These are phyloP conservation scores for Netelia melanura DNA, from an alignment of 2,888 invertebrate genomes.

Conservation along the genomic window DNA sequence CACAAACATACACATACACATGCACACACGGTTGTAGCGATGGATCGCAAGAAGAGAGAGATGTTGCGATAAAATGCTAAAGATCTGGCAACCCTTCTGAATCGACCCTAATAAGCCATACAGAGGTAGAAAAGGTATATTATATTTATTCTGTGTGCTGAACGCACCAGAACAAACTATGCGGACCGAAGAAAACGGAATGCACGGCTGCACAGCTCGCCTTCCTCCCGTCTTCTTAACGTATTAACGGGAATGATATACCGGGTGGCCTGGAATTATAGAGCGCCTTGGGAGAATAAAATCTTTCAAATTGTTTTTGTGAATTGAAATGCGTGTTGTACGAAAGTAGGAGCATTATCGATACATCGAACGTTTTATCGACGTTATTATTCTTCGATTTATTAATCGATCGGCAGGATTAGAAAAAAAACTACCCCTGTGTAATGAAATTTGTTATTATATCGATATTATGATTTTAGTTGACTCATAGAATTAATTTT, in stretches of 20 bases:
- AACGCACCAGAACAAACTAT: conserved; percentile 65
- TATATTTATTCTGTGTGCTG: conserved; percentile 61
- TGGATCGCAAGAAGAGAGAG: conserved; percentile 49
- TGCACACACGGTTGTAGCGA: conserved; percentile 24
- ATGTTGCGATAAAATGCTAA: conserved; percentile 66
- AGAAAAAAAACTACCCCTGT: no score
- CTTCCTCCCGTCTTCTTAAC: conserved; percentile 38
- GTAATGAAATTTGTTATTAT: no score
- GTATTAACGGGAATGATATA: conserved; percentile 62
- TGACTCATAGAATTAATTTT: no score
- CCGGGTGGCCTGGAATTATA: conserved; percentile 40
- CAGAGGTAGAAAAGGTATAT: conserved; percentile 66
- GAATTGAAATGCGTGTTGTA: no score
- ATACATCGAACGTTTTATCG: no score
- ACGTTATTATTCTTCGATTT: no score
- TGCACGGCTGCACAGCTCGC: conserved; percentile 63
- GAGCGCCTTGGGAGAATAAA: not conserved
- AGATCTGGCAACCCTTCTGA: conserved; percentile 62
- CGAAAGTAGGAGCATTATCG: no score
- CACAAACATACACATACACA: conserved; percentile 5
- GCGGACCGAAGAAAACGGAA: conserved; percentile 55
- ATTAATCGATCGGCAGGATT: no score
- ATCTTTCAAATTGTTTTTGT: not conserved
- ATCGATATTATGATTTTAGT: no score
- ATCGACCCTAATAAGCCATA: conserved; percentile 71